Evolutionary conservation across 2,888 invertebrate species (phyloP), one percentile per base, ranked within the genome.

Genomic region (Acrobasis consociella): DNA sequence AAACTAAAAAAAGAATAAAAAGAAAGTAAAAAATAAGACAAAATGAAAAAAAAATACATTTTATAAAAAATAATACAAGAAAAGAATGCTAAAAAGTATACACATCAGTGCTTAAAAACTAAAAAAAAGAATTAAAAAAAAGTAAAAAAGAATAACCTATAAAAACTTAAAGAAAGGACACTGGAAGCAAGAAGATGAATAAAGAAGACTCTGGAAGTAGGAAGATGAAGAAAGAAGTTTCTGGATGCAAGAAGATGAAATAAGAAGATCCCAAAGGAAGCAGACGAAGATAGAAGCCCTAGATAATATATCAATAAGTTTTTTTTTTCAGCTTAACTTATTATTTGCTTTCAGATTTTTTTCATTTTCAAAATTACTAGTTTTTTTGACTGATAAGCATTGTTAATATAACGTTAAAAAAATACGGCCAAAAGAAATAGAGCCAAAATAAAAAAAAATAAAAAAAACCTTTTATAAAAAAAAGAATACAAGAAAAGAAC

Each of bases 11-110:
- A 56, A 67, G 63, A 60, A 62, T 8, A 22, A 64, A 17, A 60
- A 49, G 31, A 49, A 65, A 58, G 31, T 31, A 52, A 55, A n/a
- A 65, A 65, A 31, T 0, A 55, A 59, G 58, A 13, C 56, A 56
- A 8, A 50, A 1, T 15, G 58, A 63, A 42, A 49, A 16, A 15
- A 49, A 49, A 56, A 38, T n/a, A n/a, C n/a, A n/a, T n/a, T n/a
- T n/a, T n/a, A n/a, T n/a, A n/a, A n/a, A 51, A 63, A 67, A 62
- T 64, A 60, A 51, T 53, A n/a, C 56, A 66, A 66, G 67, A 65
- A 31, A 46, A 65, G 58, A 60, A n/a, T n/a, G n/a, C n/a, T n/a
- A n/a, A n/a, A n/a, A n/a, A n/a, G 62, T 51, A 22, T 1, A 7
- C 5, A 51, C 15, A 51, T 17, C 1, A 49, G 49, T 49, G 22